Evolutionary conservation across 2,888 invertebrate genomes (phyloP), one percentile per base, ranked within the genome.

Genomic region (Maniola hyperantus): DNA sequence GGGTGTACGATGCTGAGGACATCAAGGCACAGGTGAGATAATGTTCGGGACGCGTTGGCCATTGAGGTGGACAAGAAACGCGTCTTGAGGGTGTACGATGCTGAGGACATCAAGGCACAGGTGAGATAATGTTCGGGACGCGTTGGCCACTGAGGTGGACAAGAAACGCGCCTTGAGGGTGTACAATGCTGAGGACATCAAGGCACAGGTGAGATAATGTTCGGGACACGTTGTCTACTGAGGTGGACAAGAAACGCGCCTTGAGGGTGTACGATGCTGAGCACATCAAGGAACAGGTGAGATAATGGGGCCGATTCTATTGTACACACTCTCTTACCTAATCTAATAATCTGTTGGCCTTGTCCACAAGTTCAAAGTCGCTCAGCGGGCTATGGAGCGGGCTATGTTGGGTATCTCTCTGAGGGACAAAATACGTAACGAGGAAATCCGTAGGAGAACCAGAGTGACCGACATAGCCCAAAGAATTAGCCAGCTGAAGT

Each of bases 1-100:
- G 88, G 61, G 91, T 92, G 0, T 85, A 86, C 53, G 89, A 91
- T 66, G 89, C 85, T 0, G 88, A 90, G 0, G 91, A 90, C 68
- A 83, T 91, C 1, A 79, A 76, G 57, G 77, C 81, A 0, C 85
- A 91, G 69, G 57, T 57, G 57, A 42, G 57, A 15, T 53, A 1
- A 5, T 26, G 8, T 0, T 15, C 76, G 79, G n/a, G 90, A 91
- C 58, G 79, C 80, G 0, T 20, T 89, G 4, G 33, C 84, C 13
- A 79, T 81, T 0, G 89, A 91, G 64, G 78, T 88, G 1, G 83
- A 82, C 0, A 79, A 85, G 33, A 86, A 83, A 50, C 80, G 76
- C 67, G 84, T 86, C 1, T 68, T 85, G 1, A 83, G 88, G 61
- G 91, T 92, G 0, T 85, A 86, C 53, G 89, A 91, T 66, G 89